Percentiles rank a stretch among this genome's conserved stretches.
Evolutionary conservation across 2,113 vertebrate species (phyloP).

Genomic region (Elgaria multicarinata): DNA sequence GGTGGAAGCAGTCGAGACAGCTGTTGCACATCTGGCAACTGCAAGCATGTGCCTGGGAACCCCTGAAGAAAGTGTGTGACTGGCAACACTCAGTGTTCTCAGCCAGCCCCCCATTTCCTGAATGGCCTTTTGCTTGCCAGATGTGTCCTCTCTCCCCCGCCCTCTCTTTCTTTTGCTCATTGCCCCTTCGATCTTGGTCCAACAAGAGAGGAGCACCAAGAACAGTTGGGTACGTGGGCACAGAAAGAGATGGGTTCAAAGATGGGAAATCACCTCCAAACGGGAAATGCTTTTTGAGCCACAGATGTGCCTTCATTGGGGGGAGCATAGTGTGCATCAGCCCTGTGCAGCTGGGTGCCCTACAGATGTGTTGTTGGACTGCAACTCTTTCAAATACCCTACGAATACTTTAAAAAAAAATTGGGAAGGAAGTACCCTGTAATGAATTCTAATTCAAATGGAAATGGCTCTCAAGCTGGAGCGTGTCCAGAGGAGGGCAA

Average conservation of each 20-base stretch:
- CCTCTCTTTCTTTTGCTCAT: background rate
- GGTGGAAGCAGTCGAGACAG: slow-evolving; percentile 74
- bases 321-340: too few species aligned
- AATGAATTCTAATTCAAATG: too few species aligned
- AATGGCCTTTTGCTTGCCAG: slow-evolving; percentile 46
- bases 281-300: background rate
- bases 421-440: too few species aligned
- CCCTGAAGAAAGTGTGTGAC: slow-evolving; percentile 46
- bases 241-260: background rate
- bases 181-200: background rate
- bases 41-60: slow-evolving; percentile 37
- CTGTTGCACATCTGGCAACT: slow-evolving; percentile 79
- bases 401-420: too few species aligned
- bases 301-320: background rate
- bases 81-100: background rate
- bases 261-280: background rate
- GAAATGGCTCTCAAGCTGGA: too few species aligned
- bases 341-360: too few species aligned
- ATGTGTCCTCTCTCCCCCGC: slow-evolving; percentile 21
- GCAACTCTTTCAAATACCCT: too few species aligned
- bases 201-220: background rate
- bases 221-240: background rate
- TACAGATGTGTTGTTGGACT: too few species aligned
- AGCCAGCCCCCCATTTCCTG: slow-evolving; percentile 53
- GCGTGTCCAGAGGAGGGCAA: too few species aligned